A percentile compares a stretch with the other conserved stretches of the same genome.
phyloP scores from a whole-genome alignment of 2,888 invertebrate genomes.

The Nephrotoma guestfalica region DNA sequence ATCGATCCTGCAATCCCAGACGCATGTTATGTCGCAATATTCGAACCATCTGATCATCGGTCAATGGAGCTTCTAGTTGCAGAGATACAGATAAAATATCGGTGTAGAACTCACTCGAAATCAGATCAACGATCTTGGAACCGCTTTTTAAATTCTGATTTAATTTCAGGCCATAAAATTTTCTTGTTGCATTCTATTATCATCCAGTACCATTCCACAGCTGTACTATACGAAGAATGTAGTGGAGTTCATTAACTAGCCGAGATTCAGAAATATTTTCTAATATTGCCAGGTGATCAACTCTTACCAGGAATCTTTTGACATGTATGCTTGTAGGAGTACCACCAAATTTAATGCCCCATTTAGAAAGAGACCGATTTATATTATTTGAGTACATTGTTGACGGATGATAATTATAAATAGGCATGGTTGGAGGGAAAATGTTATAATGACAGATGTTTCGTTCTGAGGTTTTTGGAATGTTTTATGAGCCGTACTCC shows the following conservation, averaged over 20 bases:
- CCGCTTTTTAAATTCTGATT: no score
- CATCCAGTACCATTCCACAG: no score
- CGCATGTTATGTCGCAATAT: background rate
- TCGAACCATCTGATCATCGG: background rate
- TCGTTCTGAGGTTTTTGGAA: no score
- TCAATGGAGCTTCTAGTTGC: background rate
- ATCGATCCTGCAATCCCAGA: background rate
- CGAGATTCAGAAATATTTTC: background rate
- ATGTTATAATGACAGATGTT: no score
- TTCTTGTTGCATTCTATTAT: no score
- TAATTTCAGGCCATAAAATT: no score
- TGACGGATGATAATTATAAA: no score
- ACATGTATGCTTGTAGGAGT: background rate
- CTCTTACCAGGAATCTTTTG: background rate
- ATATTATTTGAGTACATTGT: no score
- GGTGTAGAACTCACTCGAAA: background rate
- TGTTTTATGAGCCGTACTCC: no score
- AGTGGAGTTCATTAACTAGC: background rate
- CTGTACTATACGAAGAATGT: background rate
- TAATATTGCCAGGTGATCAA: background rate
- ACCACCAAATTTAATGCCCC: background rate
- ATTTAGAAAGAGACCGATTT: no score
- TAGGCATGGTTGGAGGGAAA: no score
- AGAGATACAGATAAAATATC: background rate
- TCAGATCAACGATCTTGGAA: no score